phyloP scores from a whole-genome alignment of 2,113 vertebrate species.

The Platanista minor region DNA sequence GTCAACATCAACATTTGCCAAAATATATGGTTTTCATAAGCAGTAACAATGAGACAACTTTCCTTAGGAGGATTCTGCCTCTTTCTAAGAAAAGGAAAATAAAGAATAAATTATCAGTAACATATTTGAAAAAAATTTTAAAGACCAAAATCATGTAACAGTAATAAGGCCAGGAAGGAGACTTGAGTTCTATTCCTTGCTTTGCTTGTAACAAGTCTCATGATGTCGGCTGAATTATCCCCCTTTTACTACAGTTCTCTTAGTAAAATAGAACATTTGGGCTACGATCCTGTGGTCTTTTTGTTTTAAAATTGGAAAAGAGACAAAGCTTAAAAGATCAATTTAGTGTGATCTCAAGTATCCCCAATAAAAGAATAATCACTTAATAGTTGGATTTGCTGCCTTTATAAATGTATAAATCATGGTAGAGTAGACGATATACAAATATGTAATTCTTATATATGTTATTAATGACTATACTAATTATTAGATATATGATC shows the following conservation, averaged over 20 bases:
- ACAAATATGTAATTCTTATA: background rate
- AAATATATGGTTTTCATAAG: background rate
- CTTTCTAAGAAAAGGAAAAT: background rate
- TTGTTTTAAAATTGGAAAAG: background rate
- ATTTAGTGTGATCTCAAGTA: background rate
- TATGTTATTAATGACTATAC: background rate
- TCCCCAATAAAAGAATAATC: background rate
- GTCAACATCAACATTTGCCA: background rate
- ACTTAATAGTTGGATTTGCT: background rate
- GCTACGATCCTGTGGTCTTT: background rate
- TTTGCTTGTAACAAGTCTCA: background rate
- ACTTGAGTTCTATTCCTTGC: background rate
- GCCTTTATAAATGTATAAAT: background rate
- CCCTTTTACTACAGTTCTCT: background rate
- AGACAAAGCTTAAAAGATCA: background rate
- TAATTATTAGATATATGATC: background rate
- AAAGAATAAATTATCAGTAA: background rate
- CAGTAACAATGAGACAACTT: background rate
- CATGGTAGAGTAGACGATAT: background rate
- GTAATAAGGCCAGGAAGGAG: background rate
- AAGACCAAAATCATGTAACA: background rate
- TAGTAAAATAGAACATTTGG: background rate
- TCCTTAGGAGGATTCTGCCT: background rate
- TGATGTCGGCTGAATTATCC: accelerated
- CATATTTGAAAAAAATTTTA: background rate